phyloP scores from a whole-genome alignment of 1,140 invertebrate genomes.

The Magallana gigas region DNA sequence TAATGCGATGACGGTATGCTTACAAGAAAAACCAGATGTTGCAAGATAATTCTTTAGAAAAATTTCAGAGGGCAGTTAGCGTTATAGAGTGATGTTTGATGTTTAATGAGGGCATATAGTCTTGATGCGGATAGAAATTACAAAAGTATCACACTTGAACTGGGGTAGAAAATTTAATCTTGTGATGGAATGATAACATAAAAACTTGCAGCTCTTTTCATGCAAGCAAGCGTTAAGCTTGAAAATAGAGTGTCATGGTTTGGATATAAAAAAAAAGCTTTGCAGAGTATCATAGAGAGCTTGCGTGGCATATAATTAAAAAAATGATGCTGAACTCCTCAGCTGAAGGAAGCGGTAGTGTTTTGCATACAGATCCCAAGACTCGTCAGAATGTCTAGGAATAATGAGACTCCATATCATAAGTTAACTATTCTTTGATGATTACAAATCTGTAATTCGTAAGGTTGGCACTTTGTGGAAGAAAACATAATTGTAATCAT shows the following conservation, averaged over 20 bases:
- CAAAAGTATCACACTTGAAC: not conserved
- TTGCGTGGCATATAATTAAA: not conserved
- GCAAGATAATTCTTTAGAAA: not conserved
- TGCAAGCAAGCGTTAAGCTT: not conserved
- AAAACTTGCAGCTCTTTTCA: not conserved
- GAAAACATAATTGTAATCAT: not conserved
- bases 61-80: not conserved
- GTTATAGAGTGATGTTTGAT: not conserved
- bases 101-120: not conserved
- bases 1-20: too few species aligned
- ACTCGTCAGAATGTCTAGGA: conserved; percentile 3
- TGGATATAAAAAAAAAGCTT: too few species aligned
- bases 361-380: not conserved
- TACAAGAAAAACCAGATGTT: not conserved
- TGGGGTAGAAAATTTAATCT: not conserved
- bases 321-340: not conserved
- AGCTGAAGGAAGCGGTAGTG: not conserved
- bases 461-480: not conserved
- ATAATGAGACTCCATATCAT: not conserved
- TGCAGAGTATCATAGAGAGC: not conserved
- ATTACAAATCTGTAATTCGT: not conserved
- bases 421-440: not conserved
- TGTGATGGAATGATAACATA: not conserved
- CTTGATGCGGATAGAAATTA: not conserved
- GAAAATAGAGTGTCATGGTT: not conserved